A percentile compares a stretch with the other conserved stretches of the same genome.
phyloP scores from a whole-genome alignment of 2,888 invertebrate genomes.

The Cataglyphis rosenhaueri region DNA sequence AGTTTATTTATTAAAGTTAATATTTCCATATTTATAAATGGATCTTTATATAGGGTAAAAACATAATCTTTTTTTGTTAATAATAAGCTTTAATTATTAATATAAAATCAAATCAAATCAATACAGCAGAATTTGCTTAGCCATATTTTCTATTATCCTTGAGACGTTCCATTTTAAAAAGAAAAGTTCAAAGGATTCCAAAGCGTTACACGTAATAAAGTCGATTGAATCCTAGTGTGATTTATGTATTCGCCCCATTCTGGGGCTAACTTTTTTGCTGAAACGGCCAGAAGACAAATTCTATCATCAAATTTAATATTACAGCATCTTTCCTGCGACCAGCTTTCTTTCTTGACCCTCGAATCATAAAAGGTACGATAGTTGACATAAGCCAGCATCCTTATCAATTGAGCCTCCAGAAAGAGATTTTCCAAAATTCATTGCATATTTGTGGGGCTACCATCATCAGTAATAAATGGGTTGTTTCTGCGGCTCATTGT shows the following conservation, averaged over 20 bases:
- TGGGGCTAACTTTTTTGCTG: conserved; percentile 43
- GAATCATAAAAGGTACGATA: conserved; percentile 82
- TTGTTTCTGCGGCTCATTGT: conserved; percentile 82
- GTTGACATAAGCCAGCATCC: conserved; percentile 81
- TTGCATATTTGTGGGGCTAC: conserved; percentile 81
- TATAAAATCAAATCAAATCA: conserved; percentile 32
- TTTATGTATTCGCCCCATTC: conserved; percentile 31
- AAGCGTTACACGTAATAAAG: conserved; percentile 28
- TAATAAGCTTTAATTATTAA: conserved; percentile 21
- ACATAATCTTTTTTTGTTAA: neutral
- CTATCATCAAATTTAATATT: conserved; percentile 43
- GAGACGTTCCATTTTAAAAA: neutral
- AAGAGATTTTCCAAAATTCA: conserved; percentile 49
- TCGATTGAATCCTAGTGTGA: conserved; percentile 41
- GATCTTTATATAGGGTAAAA: neutral
- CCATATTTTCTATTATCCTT: conserved; percentile 23
- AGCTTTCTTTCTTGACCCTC: conserved; percentile 47
- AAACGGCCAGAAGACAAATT: conserved; percentile 35
- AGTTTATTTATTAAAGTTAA: conserved; percentile 8
- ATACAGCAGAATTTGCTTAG: conserved; percentile 11
- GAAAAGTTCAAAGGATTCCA: neutral
- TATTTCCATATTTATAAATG: neutral
- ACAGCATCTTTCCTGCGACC: conserved; percentile 46
- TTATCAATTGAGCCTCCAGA: conserved; percentile 79
- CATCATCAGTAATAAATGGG: conserved; percentile 79